Percentiles rank a stretch among this genome's conserved stretches.
Evolutionary conservation across 2,113 vertebrate genomes (phyloP).

Genomic region (Cranoglanis bouderius): DNA sequence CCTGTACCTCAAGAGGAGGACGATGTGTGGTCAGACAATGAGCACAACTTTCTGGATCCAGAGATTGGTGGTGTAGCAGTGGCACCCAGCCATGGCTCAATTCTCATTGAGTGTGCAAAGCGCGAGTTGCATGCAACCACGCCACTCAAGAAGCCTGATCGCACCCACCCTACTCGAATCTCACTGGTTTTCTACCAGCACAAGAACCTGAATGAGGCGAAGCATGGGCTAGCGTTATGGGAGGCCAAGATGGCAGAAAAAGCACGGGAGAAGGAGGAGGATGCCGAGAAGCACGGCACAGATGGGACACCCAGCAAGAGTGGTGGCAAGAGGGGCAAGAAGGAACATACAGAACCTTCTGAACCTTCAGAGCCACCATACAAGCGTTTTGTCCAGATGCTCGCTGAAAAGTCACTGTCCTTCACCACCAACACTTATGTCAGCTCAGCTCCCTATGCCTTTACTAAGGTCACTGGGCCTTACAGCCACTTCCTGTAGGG

Average conservation of each 20-base stretch:
- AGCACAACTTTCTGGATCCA: conserved; percentile 94
- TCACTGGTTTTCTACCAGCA: conserved; percentile 99
- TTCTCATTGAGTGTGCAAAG: conserved; percentile 97
- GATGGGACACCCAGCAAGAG: conserved; percentile 87
- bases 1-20: conserved; percentile 73
- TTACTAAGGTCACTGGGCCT: conserved; percentile 96
- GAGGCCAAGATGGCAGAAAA: conserved; percentile 97
- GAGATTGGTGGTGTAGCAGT: conserved; percentile 96
- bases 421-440: conserved; percentile 92
- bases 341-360: conserved; percentile 80
- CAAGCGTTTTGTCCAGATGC: conserved; percentile 86
- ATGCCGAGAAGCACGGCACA: conserved; percentile 84
- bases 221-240: conserved; percentile 92
- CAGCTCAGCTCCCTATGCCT: conserved; percentile 93
- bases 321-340: conserved; percentile 84
- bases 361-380: conserved; percentile 82
- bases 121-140: conserved; percentile 95
- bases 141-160: conserved; percentile 88
- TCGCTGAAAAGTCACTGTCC: conserved; percentile 84
- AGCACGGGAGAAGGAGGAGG: conserved; percentile 92
- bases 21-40: conserved; percentile 95
- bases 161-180: conserved; percentile 89
- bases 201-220: conserved; percentile 96
- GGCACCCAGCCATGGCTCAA: conserved; percentile 91
- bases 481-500: conserved; percentile 88